Base-by-base conservation (phyloP, 2,888 invertebrate species). In the Cheilosia vulpina region DNA sequence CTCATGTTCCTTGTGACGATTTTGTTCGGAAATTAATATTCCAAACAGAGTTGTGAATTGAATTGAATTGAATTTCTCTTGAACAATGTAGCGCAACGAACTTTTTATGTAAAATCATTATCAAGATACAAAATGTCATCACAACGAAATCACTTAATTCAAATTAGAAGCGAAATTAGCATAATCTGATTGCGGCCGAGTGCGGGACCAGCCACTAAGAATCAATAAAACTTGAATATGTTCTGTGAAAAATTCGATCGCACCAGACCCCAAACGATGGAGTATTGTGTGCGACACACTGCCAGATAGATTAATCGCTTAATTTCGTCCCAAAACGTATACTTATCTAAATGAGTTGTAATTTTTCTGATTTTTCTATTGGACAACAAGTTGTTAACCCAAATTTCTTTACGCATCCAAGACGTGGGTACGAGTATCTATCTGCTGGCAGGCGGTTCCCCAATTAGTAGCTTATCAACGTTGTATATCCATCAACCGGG, bases 261-360 rank as follows among this genome's bases (percentile, higher is more conserved):
- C 57, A 15, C 7, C 38, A 27, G 27, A 41, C 19, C 3, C 11
- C 19, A 43, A 52, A 62, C 43, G 15, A 62, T 31, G 31, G 13
- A 38, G 11, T 21, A 27, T 38, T 38, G 13, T 38, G 13, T 4
- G 38, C 38, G 38, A 38, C 38, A 38, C 38, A 38, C 38, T 13
- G 38, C 38, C 38, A 13, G 38, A 38, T 38, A 68, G 83, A 83
- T 83, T 83, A 73, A 83, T 83, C 78, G 62, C 78, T 78, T 83
- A 78, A 83, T 83, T 83, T 63, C 58, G 78, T 78, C 78, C 45
- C 78, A 83, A 45, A 68, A 73, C 55, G 62, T 50, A 78, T 78
- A 73, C 73, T 73, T 78, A 83, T 83, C 83, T 68, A 73, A 73
- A 78, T 50, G 78, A 63, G 78, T 24, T 78, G 53, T 57, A 73